Percentiles rank a stretch among this genome's conserved stretches.
These are phyloP conservation scores for Belonocnema kinseyi DNA, from an alignment of 1,140 invertebrate species.

Conservation along the genomic window DNA sequence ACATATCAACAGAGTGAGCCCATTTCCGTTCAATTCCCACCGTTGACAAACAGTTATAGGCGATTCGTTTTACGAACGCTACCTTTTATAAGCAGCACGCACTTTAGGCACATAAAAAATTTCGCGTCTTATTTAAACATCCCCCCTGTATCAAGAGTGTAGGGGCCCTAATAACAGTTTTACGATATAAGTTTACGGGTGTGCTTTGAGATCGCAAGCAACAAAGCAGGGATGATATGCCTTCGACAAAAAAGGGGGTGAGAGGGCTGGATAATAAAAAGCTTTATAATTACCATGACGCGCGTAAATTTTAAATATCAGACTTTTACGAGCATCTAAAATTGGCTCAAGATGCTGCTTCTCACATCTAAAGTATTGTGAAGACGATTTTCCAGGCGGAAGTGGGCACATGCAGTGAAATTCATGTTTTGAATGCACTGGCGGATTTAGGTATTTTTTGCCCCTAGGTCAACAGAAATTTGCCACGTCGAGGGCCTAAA, in stretches of 20 bases:
- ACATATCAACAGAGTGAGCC: constrained; percentile 30
- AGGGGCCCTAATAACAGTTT: constrained; percentile 72
- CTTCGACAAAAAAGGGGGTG: constrained; percentile 52
- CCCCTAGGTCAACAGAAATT: too few species aligned
- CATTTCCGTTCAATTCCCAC: constrained; percentile 51
- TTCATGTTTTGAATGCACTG: too few species aligned
- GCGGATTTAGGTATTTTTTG: too few species aligned
- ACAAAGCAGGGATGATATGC: constrained; percentile 42
- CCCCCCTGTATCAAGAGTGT: constrained; percentile 51
- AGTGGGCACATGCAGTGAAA: too few species aligned
- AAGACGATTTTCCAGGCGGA: too few species aligned
- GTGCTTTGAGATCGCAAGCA: constrained; percentile 49
- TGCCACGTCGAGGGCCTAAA: too few species aligned
- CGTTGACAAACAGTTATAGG: constrained; percentile 46
- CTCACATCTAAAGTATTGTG: constrained; percentile 35
- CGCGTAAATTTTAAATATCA: constrained; percentile 72
- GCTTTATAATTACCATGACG: constrained; percentile 74
- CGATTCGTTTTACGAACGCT: constrained; percentile 54
- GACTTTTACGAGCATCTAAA: constrained; percentile 71
- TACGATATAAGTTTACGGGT: constrained; percentile 73
- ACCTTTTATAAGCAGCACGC: constrained; percentile 55
- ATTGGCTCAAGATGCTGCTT: constrained; percentile 70
- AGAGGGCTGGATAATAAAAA: constrained; percentile 67
- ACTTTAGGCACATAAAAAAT: constrained; percentile 64
- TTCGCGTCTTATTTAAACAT: constrained; percentile 73